phyloP scores from a whole-genome alignment of 2,797 vertebrate species.

The Micromesistius poutassou region DNA sequence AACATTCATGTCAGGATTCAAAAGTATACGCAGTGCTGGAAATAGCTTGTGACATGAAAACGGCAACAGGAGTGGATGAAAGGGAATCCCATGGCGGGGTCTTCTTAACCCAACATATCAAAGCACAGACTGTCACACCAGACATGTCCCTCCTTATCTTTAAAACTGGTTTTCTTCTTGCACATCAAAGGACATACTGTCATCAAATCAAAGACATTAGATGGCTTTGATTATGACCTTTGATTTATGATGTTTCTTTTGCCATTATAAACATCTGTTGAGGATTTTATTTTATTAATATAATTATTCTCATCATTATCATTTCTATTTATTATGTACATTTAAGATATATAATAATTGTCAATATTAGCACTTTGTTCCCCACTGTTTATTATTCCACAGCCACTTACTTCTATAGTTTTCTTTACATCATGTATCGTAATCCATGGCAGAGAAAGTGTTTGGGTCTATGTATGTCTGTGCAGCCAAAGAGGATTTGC shows the following conservation, averaged over 20 bases:
- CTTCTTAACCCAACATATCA: slow-evolving; percentile 40
- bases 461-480: no score
- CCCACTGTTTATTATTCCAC: no score
- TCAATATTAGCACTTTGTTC: no score
- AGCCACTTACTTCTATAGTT: no score
- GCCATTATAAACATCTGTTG: background rate
- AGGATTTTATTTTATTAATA: background rate
- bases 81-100: slow-evolving; percentile 39
- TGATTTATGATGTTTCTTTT: background rate
- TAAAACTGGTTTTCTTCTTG: background rate
- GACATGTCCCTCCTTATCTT: slow-evolving; percentile 6
- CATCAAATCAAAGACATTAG: background rate
- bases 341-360: no score
- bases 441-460: no score
- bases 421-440: no score
- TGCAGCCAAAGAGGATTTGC: no score
- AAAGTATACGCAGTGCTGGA: background rate
- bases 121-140: slow-evolving; percentile 25
- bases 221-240: background rate
- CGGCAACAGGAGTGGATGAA: slow-evolving; percentile 57
- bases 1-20: background rate
- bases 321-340: background rate
- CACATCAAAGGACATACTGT: background rate
- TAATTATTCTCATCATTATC: background rate
- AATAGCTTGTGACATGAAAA: slow-evolving; percentile 8